phyloP scores from a whole-genome alignment of 2,888 invertebrate genomes.

The Phengaris arion region DNA sequence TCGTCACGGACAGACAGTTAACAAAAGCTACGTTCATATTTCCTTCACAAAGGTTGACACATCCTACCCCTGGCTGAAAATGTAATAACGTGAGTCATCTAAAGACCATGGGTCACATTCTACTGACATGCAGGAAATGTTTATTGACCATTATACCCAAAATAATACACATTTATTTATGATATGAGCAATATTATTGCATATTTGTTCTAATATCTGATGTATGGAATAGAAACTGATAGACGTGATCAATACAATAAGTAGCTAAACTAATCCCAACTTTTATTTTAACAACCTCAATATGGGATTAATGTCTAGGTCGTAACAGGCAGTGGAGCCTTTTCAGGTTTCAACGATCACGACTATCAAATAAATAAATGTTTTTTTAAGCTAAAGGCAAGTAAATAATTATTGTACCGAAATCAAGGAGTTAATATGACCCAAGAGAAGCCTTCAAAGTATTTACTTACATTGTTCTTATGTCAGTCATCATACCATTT shows the following conservation, averaged over 20 bases:
- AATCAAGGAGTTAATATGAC: neutral
- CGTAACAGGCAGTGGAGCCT: neutral
- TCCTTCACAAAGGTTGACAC: constrained; percentile 6
- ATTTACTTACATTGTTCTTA: neutral
- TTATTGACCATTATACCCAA: neutral
- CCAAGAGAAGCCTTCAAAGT: neutral
- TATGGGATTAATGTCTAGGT: neutral
- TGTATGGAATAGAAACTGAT: too few species aligned
- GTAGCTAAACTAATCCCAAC: neutral
- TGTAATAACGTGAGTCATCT: constrained; percentile 12
- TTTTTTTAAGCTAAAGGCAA: neutral
- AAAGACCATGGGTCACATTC: constrained; percentile 19
- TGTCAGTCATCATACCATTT: neutral
- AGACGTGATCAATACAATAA: too few species aligned
- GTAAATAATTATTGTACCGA: too few species aligned
- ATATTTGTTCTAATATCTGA: too few species aligned
- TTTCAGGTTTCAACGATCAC: neutral
- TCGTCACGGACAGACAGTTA: constrained; percentile 10
- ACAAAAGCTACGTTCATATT: constrained; percentile 19
- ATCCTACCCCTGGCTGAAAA: constrained; percentile 10
- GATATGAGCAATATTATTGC: too few species aligned
- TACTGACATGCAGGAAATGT: neutral
- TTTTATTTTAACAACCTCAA: neutral
- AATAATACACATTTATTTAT: neutral
- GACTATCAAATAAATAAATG: neutral